phyloP scores from a whole-genome alignment of 1,140 invertebrate genomes.

The Eurosta solidaginis region DNA sequence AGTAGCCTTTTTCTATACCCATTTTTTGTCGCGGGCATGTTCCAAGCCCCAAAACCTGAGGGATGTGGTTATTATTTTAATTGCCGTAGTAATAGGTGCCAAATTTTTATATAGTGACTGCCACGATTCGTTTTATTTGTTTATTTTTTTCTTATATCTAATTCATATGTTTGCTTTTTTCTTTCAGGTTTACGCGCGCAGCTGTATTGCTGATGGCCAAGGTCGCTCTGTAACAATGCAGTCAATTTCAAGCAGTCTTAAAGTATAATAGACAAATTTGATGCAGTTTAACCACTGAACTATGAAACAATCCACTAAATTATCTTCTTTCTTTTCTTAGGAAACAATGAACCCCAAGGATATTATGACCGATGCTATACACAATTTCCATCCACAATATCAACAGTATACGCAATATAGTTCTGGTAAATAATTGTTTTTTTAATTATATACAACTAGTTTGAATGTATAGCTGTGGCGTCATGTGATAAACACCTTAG shows the following conservation, averaged over 20 bases:
- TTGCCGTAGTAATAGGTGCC: too few relatives aligned
- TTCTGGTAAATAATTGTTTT: constrained; percentile 67
- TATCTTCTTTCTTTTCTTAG: constrained; percentile 62
- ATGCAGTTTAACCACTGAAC: too few relatives aligned
- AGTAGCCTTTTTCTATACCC: too few relatives aligned
- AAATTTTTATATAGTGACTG: too few relatives aligned
- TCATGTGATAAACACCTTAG: too few relatives aligned
- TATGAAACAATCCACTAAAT: not conserved
- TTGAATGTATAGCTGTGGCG: too few relatives aligned
- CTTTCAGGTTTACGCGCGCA: constrained; percentile 69
- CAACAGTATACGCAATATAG: constrained; percentile 99
- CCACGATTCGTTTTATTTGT: not conserved
- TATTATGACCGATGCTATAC: constrained; percentile 99
- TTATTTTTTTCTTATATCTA: not conserved
- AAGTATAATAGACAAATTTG: constrained; percentile 69
- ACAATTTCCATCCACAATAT: constrained; percentile 99
- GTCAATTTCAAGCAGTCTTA: constrained; percentile 97
- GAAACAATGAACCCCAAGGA: constrained; percentile 99
- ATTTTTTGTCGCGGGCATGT: too few relatives aligned
- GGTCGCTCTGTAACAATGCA: constrained; percentile 96
- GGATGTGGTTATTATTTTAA: too few relatives aligned
- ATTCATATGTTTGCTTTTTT: not conserved
- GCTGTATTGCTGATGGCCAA: constrained; percentile 78
- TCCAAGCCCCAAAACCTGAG: too few relatives aligned
- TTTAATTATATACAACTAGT: not conserved